phyloP scores from a whole-genome alignment of 2,888 invertebrate genomes.

The Cephus pulcher region DNA sequence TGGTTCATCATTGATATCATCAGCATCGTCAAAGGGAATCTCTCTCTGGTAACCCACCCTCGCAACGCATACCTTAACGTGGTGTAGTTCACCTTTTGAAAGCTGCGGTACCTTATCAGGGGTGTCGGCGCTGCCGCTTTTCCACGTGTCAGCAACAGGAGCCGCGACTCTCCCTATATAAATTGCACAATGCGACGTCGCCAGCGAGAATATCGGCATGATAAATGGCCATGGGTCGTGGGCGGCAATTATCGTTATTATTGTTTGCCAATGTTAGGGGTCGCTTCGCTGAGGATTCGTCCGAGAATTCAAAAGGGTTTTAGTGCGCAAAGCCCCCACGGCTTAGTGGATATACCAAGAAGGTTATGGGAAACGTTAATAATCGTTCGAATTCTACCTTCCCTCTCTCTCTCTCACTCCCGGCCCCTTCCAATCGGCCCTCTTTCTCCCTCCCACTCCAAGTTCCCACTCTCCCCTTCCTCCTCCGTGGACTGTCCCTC shows the following conservation, averaged over 20 bases:
- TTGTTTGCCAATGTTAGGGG: not conserved
- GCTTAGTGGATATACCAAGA: not conserved
- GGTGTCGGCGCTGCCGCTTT: not conserved
- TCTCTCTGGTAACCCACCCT: not conserved
- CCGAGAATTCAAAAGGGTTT: not conserved
- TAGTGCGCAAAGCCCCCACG: not conserved
- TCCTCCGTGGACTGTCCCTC: too few species aligned
- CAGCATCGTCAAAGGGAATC: not conserved
- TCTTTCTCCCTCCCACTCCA: too few species aligned
- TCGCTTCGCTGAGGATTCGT: not conserved
- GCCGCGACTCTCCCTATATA: constrained; percentile 33
- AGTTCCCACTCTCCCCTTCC: too few species aligned
- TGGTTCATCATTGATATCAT: not conserved
- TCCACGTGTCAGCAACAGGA: constrained; percentile 23
- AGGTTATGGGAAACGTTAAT: not conserved
- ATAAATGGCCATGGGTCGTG: not conserved
- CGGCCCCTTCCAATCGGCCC: too few species aligned
- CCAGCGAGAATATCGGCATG: constrained; percentile 1
- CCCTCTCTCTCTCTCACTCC: too few species aligned
- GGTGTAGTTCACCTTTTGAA: not conserved
- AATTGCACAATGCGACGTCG: constrained; percentile 26
- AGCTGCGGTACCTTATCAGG: not conserved
- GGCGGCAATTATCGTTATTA: not conserved
- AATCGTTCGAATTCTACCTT: not conserved
- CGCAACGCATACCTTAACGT: not conserved